These are phyloP conservation scores for Melanophora roralis DNA, from an alignment of 2,888 invertebrate species.

Conservation along the genomic window DNA sequence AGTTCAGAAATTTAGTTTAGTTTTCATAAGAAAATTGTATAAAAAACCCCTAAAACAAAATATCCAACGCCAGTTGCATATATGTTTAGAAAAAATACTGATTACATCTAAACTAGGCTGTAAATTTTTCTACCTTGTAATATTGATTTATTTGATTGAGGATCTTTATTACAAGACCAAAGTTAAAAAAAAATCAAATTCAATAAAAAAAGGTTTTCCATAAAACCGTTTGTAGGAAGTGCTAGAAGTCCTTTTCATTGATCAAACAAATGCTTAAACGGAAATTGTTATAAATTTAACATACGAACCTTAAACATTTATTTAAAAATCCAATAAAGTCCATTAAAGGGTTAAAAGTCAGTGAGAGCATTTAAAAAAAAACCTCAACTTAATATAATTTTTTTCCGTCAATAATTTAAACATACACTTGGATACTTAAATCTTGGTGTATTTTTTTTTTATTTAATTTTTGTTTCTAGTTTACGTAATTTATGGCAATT, in stretches of 20 bases:
- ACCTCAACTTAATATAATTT: neutral
- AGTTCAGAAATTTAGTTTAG: too few relatives aligned
- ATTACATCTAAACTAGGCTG: too few relatives aligned
- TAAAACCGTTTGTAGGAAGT: neutral
- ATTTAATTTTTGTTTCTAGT: slow-evolving; percentile 29
- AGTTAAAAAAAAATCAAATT: neutral
- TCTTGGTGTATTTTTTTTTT: neutral
- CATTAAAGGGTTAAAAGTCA: slow-evolving; percentile 40
- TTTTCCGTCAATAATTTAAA: neutral
- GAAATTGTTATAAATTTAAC: neutral
- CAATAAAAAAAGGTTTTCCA: neutral
- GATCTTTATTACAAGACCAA: neutral
- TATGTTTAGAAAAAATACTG: too few relatives aligned
- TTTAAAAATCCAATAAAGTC: neutral
- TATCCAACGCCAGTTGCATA: too few relatives aligned
- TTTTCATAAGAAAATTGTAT: too few relatives aligned
- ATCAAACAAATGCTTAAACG: neutral
- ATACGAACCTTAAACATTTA: neutral
- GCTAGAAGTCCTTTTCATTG: neutral
- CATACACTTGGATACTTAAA: neutral
- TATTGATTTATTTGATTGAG: neutral
- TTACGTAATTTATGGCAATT: slow-evolving; percentile 75
- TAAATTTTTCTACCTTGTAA: too few relatives aligned
- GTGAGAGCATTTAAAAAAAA: neutral
- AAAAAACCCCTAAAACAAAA: too few relatives aligned